Conservation (phyloP, 2,113 vertebrate genomes). For the Actenoides hombroni region DNA sequence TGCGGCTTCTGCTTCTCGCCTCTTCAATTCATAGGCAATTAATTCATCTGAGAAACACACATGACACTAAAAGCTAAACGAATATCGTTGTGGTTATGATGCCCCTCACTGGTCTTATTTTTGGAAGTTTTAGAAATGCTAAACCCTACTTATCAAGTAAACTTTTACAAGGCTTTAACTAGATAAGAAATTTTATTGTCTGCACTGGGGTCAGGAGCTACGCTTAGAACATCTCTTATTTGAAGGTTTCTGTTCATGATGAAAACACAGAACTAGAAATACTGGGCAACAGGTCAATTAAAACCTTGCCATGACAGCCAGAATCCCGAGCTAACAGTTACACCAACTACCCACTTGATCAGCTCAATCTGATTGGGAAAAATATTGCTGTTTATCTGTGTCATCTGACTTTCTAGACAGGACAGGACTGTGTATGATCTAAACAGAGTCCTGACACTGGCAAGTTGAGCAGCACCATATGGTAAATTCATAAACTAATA, state of each 20-base stretch:
- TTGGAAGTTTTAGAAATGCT: neutral
- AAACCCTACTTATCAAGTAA: neutral
- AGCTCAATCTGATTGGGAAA: neutral
- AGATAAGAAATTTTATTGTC: neutral
- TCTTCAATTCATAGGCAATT: slow-evolving; percentile 87
- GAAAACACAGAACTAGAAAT: neutral
- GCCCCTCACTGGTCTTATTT: neutral
- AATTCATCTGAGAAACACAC: slow-evolving; percentile 85
- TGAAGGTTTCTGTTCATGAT: neutral
- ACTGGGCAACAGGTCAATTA: neutral
- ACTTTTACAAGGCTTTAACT: neutral
- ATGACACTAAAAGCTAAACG: neutral
- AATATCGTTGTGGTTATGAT: neutral
- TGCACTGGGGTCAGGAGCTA: neutral
- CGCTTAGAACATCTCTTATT: neutral
- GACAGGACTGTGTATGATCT: neutral
- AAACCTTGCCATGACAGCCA: neutral
- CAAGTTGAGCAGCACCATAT: neutral
- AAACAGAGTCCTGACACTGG: neutral
- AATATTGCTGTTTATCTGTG: neutral
- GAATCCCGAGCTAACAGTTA: neutral
- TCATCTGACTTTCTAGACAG: neutral
- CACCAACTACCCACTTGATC: neutral
- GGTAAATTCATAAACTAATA: neutral
- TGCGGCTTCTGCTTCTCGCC: slow-evolving; percentile 88